Base-by-base conservation (phyloP, 2,113 vertebrate genomes). In the Solea solea region DNA sequence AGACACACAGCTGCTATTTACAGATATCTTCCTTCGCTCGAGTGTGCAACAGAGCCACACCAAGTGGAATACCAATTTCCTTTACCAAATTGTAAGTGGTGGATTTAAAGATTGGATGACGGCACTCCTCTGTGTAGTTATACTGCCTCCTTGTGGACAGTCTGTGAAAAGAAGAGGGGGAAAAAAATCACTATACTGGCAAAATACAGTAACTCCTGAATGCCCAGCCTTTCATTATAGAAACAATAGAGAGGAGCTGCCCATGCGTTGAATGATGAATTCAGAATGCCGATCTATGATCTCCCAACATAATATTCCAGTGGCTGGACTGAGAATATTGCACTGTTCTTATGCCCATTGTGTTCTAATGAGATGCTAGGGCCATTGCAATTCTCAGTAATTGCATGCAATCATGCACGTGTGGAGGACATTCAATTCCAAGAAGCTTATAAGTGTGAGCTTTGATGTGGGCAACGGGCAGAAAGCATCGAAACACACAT, bases 1-100 rank as follows among this genome's bases (percentile, higher is more conserved):
- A 84, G 80, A 80, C 62, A 76, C 75, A 63, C 78, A 76, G 75
- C 83, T 89, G 84, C 90, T 90, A 90, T 92, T 91, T 91, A 84
- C 86, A 93, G 91, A 91, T 84, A 89, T 78, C 40, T 58, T 71
- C 76, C 88, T 87, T 72, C 62, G 64, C 65, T 42, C 3, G 66
- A 69, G 74, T 60, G 69, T 65, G 67, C 69, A 60, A 67, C 62
- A 65, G 62, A 82, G 71, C 80, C 55, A 62, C 42, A 67, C 60
- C 78, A 82, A 70, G 79, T 62, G 62, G 82, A 91, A 83, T 89
- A 68, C 70, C 72, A 81, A 82, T 84, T 69, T 86, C 51, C 57
- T 69, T 25, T 14, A 57, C 56, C 59, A 64, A 69, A 80, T 52
- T 28, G 1, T 45, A 52, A 55, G 55, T 45, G 66, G 45, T 72